Evolutionary conservation across 2,888 invertebrate genomes (phyloP), one percentile per base, ranked within the genome.

Genomic region (Tipula confusa): DNA sequence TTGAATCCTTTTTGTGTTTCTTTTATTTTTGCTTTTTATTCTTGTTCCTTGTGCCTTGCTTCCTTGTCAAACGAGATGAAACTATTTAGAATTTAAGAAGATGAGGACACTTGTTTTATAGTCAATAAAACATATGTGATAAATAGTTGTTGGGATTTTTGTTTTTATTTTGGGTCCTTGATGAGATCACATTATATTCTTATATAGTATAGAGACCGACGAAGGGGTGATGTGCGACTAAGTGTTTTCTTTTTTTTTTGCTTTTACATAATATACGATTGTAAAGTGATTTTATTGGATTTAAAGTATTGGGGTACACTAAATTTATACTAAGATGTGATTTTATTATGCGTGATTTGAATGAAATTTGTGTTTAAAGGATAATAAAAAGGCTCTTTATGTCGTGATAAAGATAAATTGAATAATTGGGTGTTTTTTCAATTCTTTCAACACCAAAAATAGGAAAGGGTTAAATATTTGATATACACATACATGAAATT

Each of bases 81-180:
- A 64, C 64, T 64, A 64, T 64, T 64, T 64, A 64, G 64, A 64
- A 64, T 64, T 64, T 64, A 64, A 64, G 64, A 64, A 80, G 80
- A 31, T 80, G 29, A 31, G 80, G 80, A 29, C 80, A 80, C 80
- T 80, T 80, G 80, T 29, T 80, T 80, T 80, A 29, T 80, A 80
- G 80, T 80, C 80, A 80, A 80, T 31, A 80, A 80, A 80, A 80
- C 80, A 80, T 80, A 80, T 80, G 80, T 80, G 80, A 80, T 64
- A 64, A 64, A 64, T 64, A 64, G 64, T 64, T 64, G 64, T 64
- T 64, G 64, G 64, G 24, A 64, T 11, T 64, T 64, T 64, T 24
- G 18, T 64, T 24, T 18, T 24, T 43, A 2, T 64, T 64, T 64
- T 24, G 64, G 64, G 64, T 64, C 64, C 24, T 64, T 64, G 64